phyloP scores from a whole-genome alignment of 2,797 vertebrate genomes.

The Agapornis canus region DNA sequence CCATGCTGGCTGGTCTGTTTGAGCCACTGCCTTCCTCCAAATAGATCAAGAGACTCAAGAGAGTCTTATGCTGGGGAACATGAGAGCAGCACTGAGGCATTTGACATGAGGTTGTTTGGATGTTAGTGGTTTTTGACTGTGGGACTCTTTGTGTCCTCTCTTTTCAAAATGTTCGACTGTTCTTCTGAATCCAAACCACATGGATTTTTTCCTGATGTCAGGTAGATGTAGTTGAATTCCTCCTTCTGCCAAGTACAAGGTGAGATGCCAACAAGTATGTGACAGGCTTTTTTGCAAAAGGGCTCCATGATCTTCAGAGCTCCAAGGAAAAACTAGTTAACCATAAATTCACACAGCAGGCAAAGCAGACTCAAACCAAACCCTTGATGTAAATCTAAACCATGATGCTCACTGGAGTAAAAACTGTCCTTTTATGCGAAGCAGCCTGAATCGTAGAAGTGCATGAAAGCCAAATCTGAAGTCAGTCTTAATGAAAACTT shows the following conservation, averaged over 20 bases:
- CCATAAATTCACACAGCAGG: neutral
- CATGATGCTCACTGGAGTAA: neutral
- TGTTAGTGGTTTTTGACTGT: neutral
- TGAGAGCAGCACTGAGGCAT: neutral
- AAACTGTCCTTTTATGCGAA: neutral
- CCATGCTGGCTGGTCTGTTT: neutral
- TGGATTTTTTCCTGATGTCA: neutral
- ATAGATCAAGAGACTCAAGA: neutral
- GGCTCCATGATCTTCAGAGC: neutral
- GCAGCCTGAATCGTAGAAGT: neutral
- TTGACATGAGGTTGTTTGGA: neutral
- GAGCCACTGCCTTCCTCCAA: neutral
- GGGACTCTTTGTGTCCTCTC: neutral
- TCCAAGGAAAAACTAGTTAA: neutral
- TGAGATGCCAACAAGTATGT: neutral
- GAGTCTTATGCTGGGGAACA: neutral
- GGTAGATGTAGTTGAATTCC: neutral
- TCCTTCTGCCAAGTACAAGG: neutral
- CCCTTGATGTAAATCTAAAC: constrained; percentile 11
- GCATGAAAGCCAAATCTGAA: constrained; percentile 15
- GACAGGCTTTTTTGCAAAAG: neutral
- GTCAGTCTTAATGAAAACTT: constrained; percentile 26
- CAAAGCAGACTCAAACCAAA: neutral
- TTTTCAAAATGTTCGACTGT: neutral
- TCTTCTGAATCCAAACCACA: constrained; percentile 2